Percentiles rank a stretch among this genome's conserved stretches.
Evolutionary conservation across 2,113 vertebrate genomes (phyloP).

Genomic region (Suricata suricatta): DNA sequence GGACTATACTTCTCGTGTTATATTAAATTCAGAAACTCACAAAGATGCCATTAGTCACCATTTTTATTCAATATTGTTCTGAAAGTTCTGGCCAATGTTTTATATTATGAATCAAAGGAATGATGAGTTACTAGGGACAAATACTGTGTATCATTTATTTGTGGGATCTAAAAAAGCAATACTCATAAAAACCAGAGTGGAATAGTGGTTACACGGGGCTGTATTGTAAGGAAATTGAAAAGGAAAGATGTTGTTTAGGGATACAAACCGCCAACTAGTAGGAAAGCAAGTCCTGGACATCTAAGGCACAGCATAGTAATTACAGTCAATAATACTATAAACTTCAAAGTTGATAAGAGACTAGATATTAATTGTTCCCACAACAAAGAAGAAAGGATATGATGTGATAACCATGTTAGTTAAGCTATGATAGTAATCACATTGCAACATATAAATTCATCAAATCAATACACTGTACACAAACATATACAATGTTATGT

Average conservation of each 20-base stretch:
- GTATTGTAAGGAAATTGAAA: background rate
- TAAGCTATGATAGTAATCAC: background rate
- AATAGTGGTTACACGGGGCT: background rate
- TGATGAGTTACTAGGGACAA: background rate
- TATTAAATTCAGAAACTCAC: slow-evolving; percentile 27
- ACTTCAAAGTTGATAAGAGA: background rate
- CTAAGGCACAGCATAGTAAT: background rate
- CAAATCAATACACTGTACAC: background rate
- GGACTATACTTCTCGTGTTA: background rate
- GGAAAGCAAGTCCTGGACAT: background rate
- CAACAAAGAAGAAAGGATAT: background rate
- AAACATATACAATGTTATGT: background rate
- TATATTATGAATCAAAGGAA: slow-evolving; percentile 31
- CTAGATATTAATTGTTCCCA: background rate
- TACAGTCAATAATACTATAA: background rate
- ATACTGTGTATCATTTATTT: background rate
- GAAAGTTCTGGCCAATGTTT: slow-evolving; percentile 4
- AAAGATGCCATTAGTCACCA: slow-evolving; percentile 14
- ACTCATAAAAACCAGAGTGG: background rate
- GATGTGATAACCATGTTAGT: background rate
- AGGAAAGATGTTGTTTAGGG: background rate
- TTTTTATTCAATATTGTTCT: slow-evolving; percentile 33
- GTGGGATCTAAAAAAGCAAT: background rate
- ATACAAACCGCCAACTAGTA: background rate
- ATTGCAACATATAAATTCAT: background rate